Base-by-base conservation (phyloP, 2,888 invertebrate genomes). In the Thecophora atra region DNA sequence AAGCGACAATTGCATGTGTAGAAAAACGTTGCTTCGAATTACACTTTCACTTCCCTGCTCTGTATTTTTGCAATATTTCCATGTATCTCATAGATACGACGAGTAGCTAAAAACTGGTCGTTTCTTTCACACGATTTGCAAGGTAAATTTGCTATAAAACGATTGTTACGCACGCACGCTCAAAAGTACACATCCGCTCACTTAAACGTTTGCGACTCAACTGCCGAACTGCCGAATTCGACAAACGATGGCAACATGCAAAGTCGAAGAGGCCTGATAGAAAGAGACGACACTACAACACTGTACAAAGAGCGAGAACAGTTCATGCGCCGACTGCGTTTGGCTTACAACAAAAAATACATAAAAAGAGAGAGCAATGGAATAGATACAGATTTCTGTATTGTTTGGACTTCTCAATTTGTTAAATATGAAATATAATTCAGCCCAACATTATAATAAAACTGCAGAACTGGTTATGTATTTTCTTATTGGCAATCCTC, bases 151-250 rank as follows among this genome's bases (percentile, higher is more conserved):
- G 63, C 62, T n/a, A 63, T 51, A 28, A 63, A 70, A 70, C 70
- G 63, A 52, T 62, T 70, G 62, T 69, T 70, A 30, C 52, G 52
- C 24, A 30, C 68, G 58, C 21, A 60, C 24, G n/a, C n/a, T 21
- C 68, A 26, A 21, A 28, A 47, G 37, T 51, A 30, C 26, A 73
- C 76, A 78, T 80, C 79, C 77, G 76, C 70, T 77, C 79, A 76
- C 77, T 76, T 78, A 78, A 76, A 80, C 80, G 79, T 77, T 78
- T 78, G 78, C 81, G 78, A 77, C 77, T 79, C 81, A 80, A 81
- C 79, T 81, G 81, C 74, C 78, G 76, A 58, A 52, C 47, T 64
- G 42, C 51, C 42, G 47, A n/a, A 13, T 21, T 17, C 24, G 44
- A 24, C 15, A 6, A 69, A 28, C 19, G 47, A 24, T 44, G 60